Percentiles rank a stretch among this genome's conserved stretches.
phyloP scores from a whole-genome alignment of 1,140 invertebrate species.

The Mizuhopecten yessoensis region DNA sequence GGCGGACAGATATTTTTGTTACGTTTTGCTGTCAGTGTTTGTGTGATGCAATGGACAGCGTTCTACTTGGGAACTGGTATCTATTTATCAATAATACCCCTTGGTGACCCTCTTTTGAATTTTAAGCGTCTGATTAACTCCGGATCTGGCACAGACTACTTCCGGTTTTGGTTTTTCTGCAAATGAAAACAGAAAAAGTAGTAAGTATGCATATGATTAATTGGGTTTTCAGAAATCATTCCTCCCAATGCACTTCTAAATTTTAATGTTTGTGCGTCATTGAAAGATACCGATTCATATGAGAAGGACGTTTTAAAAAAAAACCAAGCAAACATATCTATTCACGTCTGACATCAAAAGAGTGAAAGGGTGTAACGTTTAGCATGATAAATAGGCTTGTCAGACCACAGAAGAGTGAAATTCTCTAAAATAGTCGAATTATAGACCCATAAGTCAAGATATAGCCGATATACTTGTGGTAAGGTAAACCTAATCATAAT shows the following conservation, averaged over 20 bases:
- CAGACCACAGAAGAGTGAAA: no score
- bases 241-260: background rate
- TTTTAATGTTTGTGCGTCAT: background rate
- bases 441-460: no score
- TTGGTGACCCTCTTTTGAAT: background rate
- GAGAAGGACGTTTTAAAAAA: background rate
- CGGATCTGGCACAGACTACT: background rate
- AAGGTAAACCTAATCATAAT: no score
- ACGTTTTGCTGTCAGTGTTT: no score
- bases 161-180: background rate
- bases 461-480: no score
- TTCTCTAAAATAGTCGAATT: no score
- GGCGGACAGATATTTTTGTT: no score
- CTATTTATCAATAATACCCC: no score
- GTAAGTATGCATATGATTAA: background rate
- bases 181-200: background rate
- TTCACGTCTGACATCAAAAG: background rate
- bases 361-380: background rate
- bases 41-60: no score
- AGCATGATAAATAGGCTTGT: background rate
- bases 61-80: no score
- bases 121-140: slow-evolving; percentile 3
- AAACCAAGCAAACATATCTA: no score
- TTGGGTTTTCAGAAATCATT: background rate
- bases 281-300: background rate